Evolutionary conservation across 2,888 invertebrate species (phyloP), one percentile per base, ranked within the genome.

Genomic region (Erpobdella octoculata): DNA sequence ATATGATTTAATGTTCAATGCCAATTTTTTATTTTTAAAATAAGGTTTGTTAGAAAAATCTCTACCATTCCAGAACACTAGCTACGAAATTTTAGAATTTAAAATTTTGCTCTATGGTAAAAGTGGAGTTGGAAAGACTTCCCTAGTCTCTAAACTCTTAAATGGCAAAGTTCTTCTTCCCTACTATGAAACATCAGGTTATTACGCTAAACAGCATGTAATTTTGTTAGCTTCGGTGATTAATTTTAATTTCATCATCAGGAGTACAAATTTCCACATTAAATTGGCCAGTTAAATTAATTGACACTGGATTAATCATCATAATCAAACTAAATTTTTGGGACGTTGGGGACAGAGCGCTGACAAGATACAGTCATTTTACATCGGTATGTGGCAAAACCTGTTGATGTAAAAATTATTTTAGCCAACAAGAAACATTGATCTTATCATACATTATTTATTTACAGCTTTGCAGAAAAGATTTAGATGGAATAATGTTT

Each of bases 21-120:
- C n/a, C n/a, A n/a, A n/a, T n/a, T n/a, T n/a, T n/a, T n/a, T n/a
- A 41, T n/a, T n/a, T n/a, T 41, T 41, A 12, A 15, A 41, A 41
- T 15, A 41, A 41, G 46, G 46, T 15, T n/a, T 41, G 46, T 41
- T 41, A 8, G 62, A 62, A 28, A 62, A 62, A 62, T 35, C 62
- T 28, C 33, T 62, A 12, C 31, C 62, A 33, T 28, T 62, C 33
- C 62, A 33, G 12, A 62, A 33, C n/a, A 62, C 31, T 35, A 33
- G n/a, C 33, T 62, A 62, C 35, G 62, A 62, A 18, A 35, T 62
- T 33, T 35, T 62, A 31, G 62, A 62, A 62, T 62, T 33, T 35
- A 69, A 69, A 58, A 28, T 69, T 46, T 35, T 69, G n/a, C 9
- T 69, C 33, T 69, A 69, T 58, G 69, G 69, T 35, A 69, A 58